Base-by-base conservation (phyloP, 2,888 invertebrate genomes). In the Platycheirus albimanus region DNA sequence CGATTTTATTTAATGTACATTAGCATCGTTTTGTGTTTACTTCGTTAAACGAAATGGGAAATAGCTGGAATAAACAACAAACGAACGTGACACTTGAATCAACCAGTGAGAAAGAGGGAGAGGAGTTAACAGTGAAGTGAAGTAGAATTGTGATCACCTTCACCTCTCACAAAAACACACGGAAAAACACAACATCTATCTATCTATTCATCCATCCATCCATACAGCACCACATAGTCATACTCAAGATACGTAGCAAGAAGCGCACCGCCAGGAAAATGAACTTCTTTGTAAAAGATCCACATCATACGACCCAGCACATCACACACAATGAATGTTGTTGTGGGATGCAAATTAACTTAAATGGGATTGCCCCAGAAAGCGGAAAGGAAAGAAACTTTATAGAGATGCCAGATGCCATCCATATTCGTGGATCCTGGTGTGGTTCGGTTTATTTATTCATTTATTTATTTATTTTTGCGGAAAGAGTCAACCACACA, bases 291-390 rank as follows among this genome's bases (percentile, higher is more conserved):
- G 36, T 8, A 54, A 41, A 11, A 1, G 38, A 63, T 69, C 38
- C 61, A 52, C 41, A 41, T 41, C 6, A 13, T n/a, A 17, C 7
- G 51, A n/a, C n/a, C n/a, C n/a, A 6, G 38, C 3, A 52, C 17
- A 17, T n/a, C 3, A 11, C 30, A 67, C 52, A 74, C 61, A 69
- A 63, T 63, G 56, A 43, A 63, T 36, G 36, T n/a, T n/a, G 19
- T 33, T 52, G 70, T 76, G 66, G 66, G 76, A 76, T 58, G 76
- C 47, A 76, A 81, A 80, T 81, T 66, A 66, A 52, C 58, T 63
- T 43, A 80, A 80, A 76, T 76, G 52, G 38, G 70, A 71, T 52
- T 81, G 76, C 51, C 76, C 80, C 76, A 81, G 76, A 76, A 71
- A 71, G 47, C 20, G 17, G 43, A 69, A 63, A 67, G n/a, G n/a